Base-by-base conservation (phyloP, 2,113 vertebrate species). In the Nothocercus julius region DNA sequence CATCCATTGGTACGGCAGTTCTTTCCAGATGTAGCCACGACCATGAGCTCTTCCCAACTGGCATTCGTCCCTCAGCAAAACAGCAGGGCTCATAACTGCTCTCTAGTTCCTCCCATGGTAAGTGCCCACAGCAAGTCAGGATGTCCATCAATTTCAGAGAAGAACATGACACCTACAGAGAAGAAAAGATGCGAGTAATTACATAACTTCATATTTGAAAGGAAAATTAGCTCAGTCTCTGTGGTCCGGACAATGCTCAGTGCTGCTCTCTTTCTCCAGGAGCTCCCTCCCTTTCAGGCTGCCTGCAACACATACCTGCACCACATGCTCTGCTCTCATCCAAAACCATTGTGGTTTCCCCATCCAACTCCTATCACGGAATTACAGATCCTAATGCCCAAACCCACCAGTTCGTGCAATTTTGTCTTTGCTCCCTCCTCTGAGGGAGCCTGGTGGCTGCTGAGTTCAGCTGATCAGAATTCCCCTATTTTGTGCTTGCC, bases 391-490 rank as follows among this genome's bases (percentile, higher is more conserved):
- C 66, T 11, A 59, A 66, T 38, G 27, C 9, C 40, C 51, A 56
- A 58, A 77, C n/a, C 28, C 7, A 5, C 24, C 81, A 40, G 2
- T 11, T 53, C 15, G 53, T 47, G 47, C 0, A 0, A 53, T 66
- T 32, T 21, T 2, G 0, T 34, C 34, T 25, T 56, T 2, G 2
- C n/a, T 87, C 18, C 25, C 69, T 64, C 49, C 18, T 42, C 49
- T 14, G 22, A 3, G 0, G 14, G 0, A 15, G 56, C 15, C 14
- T 47, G 63, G 69, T 53, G 38, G 21, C 1, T 8, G 44, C 32
- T 59, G 38, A n/a, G 40, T 36, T 51, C 0, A 1, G 51, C 21
- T 2, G 2, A 16, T 14, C 0, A 5, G 58, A 3, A 1, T 25
- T 34, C 34, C 34, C 24, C 32, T 27, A 8, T n/a, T 36, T 61